Base-by-base conservation (phyloP, 2,797 vertebrate species). In the Danionella dracula region DNA sequence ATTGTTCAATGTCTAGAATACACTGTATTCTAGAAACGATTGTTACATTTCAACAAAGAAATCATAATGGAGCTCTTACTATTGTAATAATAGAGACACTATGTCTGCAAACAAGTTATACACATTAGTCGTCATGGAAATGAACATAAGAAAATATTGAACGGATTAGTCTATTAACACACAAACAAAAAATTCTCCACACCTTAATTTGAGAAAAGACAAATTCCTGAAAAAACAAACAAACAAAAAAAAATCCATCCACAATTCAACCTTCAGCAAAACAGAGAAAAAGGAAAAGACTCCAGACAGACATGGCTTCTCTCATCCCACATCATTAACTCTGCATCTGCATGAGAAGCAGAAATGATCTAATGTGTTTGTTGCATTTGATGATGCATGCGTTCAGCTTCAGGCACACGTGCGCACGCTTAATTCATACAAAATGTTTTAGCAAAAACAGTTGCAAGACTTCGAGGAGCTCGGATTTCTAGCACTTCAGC, bases 271-370 rank as follows among this genome's bases (percentile, higher is more conserved):
- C 20, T 3, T 51, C 45, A 20, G 11, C 23, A 23, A 32, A 11
- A 16, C 44, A 42, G 37, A 48, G 68, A 29, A 38, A 4, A 70
- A 63, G 51, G n/a, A 76, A 72, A 42, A 71, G 46, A 75, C 80
- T 86, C 79, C 84, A 86, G 83, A 87, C 83, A 88, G 79, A 84
- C 29, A 66, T 76, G 82, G 78, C 79, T 68, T 81, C 72, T 69
- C 70, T 79, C 75, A 76, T 55, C 70, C 66, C 50, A 49, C 71
- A 10, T n/a, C 49, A 10, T 21, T 15, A 34, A 38, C 10, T 11
- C 11, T 29, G 15, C 16, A 64, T 46, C 35, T 38, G 46, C 42
- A 53, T 54, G 27, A 71, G 20, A 61, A 13, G 38, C 45, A 54
- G 8, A 23, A 44, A 29, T 41, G 44, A 79, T 82, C 77, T 79